These are phyloP conservation scores for Nomada goodeniana DNA, from an alignment of 2,888 invertebrate genomes.

Conservation along the genomic window DNA sequence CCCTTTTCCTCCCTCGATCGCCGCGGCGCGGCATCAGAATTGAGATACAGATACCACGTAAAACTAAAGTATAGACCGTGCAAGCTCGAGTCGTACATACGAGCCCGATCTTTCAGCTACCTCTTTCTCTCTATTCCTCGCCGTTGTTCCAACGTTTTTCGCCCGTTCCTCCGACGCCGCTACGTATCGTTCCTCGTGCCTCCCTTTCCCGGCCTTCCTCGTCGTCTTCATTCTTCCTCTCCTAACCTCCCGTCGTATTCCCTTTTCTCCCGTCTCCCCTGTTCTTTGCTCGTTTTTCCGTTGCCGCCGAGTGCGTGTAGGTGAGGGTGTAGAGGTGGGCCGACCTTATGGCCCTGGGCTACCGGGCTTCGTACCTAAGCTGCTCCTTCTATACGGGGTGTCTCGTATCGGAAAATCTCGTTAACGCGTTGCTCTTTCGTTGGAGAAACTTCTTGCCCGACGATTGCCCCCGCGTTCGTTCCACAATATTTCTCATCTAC, in stretches of 20 bases:
- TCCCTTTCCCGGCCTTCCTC: slow-evolving; percentile 21
- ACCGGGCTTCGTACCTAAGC: slow-evolving; percentile 81
- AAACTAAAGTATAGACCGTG: slow-evolving; percentile 77
- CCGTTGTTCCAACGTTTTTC: slow-evolving; percentile 2
- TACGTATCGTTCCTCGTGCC: slow-evolving; percentile 11
- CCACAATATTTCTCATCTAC: no score
- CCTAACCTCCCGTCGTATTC: neutral
- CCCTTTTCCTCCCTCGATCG: slow-evolving; percentile 50
- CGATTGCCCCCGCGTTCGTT: neutral
- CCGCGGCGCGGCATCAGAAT: slow-evolving; percentile 76
- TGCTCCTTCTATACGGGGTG: slow-evolving; percentile 76
- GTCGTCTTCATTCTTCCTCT: slow-evolving; percentile 20
- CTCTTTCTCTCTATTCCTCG: slow-evolving; percentile 18
- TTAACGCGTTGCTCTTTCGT: neutral
- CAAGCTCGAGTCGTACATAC: slow-evolving; percentile 37
- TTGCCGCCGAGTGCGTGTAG: slow-evolving; percentile 70
- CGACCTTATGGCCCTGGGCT: slow-evolving; percentile 84
- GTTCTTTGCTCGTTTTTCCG: slow-evolving; percentile 32
- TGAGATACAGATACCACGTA: slow-evolving; percentile 81
- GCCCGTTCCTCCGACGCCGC: slow-evolving; percentile 5
- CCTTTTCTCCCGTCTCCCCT: neutral
- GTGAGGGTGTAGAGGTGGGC: slow-evolving; percentile 80
- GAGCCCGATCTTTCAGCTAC: slow-evolving; percentile 64
- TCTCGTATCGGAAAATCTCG: slow-evolving; percentile 58
- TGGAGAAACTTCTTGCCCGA: no score